Conservation (phyloP, 2,113 vertebrate genomes). For the Myocastor coypus region DNA sequence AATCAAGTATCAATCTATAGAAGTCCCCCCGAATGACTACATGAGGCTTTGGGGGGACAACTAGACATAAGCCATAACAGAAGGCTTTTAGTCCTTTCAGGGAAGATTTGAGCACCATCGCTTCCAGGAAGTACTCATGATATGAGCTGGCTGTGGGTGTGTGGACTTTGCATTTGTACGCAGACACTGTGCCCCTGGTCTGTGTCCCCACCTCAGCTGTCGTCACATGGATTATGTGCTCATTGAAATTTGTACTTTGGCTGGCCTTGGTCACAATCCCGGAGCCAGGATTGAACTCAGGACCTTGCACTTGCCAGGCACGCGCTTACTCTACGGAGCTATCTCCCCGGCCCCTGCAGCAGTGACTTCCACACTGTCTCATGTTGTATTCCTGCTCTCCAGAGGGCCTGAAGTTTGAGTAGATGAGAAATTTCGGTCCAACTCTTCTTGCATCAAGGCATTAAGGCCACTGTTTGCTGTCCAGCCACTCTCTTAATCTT, state of each 20-base stretch:
- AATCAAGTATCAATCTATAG: no score
- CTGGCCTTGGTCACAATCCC: neutral
- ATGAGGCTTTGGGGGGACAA: no score
- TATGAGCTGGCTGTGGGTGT: no score
- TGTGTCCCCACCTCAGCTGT: no score
- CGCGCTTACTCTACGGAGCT: no score
- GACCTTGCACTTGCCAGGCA: no score
- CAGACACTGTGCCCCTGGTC: no score
- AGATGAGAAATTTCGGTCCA: neutral
- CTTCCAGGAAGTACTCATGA: neutral
- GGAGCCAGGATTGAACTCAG: neutral
- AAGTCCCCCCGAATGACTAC: no score
- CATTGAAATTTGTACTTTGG: neutral
- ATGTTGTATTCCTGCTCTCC: neutral
- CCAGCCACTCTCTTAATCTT: neutral
- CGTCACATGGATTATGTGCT: neutral
- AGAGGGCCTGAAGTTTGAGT: neutral
- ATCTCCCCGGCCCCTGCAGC: neutral
- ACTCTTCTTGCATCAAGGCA: neutral
- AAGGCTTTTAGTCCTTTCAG: neutral
- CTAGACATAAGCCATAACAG: no score
- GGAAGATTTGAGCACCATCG: rapidly evolving
- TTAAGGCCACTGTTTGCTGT: neutral
- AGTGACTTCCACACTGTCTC: neutral
- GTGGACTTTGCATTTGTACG: no score